Evolutionary conservation across 2,888 invertebrate species (phyloP).

Genomic region (Tetragonisca angustula): DNA sequence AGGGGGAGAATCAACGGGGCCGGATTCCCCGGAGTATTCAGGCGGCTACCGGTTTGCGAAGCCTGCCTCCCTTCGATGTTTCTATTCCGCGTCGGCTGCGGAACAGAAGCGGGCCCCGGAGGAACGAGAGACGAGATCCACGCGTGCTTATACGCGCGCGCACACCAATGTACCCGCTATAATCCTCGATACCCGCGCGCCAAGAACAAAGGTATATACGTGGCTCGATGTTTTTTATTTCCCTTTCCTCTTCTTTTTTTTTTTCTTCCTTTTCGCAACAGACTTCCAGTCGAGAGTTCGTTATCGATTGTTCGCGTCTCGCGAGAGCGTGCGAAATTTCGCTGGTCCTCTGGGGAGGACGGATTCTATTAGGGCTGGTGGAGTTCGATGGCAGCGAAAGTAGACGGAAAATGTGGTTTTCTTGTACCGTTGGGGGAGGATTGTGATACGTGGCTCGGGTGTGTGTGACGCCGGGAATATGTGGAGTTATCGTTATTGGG

Average conservation of each 20-base stretch:
- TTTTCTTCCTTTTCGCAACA: neutral
- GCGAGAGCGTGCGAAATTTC: constrained; percentile 29
- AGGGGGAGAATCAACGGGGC: constrained; percentile 40
- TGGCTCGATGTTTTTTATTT: neutral
- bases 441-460: neutral
- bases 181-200: neutral
- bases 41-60: constrained; percentile 63
- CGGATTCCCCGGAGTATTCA: constrained; percentile 61
- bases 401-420: constrained; percentile 42
- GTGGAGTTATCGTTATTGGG: neutral
- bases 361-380: constrained; percentile 30
- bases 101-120: constrained; percentile 24
- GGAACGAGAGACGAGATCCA: constrained; percentile 16
- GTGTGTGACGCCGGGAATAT: neutral
- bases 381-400: constrained; percentile 13
- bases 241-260: too few relatives aligned
- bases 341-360: neutral
- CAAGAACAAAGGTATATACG: neutral
- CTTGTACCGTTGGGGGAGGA: constrained; percentile 18
- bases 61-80: constrained; percentile 36
- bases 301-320: constrained; percentile 33
- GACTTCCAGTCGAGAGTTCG: constrained; percentile 18
- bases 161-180: neutral
- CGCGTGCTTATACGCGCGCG: constrained; percentile 19
- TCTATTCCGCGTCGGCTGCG: constrained; percentile 42